phyloP scores from a whole-genome alignment of 1,140 invertebrate species.

The Rhizoglyphus robini region DNA sequence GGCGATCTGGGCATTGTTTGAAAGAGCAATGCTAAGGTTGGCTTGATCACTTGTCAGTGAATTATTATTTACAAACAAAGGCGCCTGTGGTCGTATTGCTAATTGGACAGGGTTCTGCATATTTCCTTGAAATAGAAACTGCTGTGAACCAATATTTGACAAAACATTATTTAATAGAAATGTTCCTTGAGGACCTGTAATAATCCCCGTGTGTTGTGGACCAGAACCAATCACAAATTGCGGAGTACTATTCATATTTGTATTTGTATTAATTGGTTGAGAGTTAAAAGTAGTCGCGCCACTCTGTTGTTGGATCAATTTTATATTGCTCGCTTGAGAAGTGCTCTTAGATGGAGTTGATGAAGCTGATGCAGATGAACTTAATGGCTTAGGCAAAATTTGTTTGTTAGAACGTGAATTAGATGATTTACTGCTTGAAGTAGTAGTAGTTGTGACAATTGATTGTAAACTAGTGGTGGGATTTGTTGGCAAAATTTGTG shows the following conservation, averaged over 20 bases:
- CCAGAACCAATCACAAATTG: conserved; percentile 21
- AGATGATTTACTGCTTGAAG: neutral
- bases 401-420: conserved; percentile 25
- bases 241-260: neutral
- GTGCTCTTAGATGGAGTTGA: conserved; percentile 17
- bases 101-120: conserved; percentile 30
- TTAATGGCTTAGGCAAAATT: conserved; percentile 29
- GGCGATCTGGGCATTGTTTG: neutral
- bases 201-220: neutral
- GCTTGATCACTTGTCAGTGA: neutral
- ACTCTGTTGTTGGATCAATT: neutral
- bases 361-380: conserved; percentile 1
- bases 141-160: conserved; percentile 27
- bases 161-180: conserved; percentile 28
- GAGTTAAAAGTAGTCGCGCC: neutral
- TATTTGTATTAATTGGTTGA: neutral
- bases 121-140: conserved; percentile 34
- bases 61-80: conserved; percentile 10
- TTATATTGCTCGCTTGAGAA: conserved; percentile 16
- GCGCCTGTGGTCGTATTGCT: conserved; percentile 31
- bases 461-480: neutral
- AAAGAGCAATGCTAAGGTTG: neutral
- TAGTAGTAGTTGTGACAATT: neutral
- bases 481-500: conserved; percentile 2
- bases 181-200: conserved; percentile 24